Conservation (phyloP, 1,140 invertebrate genomes). For the Mamestra configurata region DNA sequence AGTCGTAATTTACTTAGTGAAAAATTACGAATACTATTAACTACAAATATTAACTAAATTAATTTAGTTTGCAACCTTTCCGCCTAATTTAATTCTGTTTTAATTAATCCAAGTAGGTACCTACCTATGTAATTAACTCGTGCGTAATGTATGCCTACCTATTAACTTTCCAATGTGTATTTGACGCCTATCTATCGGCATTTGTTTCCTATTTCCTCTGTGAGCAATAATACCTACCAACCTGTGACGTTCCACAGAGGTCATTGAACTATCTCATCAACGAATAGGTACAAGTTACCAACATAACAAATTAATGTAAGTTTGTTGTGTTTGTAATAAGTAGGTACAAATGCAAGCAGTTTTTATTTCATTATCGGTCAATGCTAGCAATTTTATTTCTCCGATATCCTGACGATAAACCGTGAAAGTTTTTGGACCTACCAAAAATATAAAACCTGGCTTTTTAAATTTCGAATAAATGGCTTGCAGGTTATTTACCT, state of each 20-base stretch:
- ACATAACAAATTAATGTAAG: too few species aligned
- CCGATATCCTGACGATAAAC: slow-evolving; percentile 13
- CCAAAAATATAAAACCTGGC: background rate
- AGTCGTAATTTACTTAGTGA: too few species aligned
- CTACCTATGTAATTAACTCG: background rate
- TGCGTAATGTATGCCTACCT: background rate
- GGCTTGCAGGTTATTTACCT: background rate
- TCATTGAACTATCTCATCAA: slow-evolving; percentile 10
- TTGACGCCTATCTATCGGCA: background rate
- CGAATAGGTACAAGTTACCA: too few species aligned
- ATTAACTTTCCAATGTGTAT: slow-evolving; percentile 5
- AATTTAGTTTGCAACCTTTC: background rate
- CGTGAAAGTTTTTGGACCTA: background rate
- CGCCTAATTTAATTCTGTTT: background rate
- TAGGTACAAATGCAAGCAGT: too few species aligned
- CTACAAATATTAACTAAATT: too few species aligned
- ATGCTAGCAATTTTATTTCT: background rate
- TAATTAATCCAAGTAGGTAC: background rate
- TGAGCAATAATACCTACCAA: background rate
- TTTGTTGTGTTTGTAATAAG: too few species aligned
- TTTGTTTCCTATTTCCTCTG: background rate
- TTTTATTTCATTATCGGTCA: background rate
- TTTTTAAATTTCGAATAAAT: background rate
- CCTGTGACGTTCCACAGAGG: background rate
- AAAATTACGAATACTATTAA: too few species aligned